A percentile compares a stretch with the other conserved stretches of the same genome.
Evolutionary conservation across 2,797 vertebrate genomes (phyloP).

Genomic region (Coilia nasus): DNA sequence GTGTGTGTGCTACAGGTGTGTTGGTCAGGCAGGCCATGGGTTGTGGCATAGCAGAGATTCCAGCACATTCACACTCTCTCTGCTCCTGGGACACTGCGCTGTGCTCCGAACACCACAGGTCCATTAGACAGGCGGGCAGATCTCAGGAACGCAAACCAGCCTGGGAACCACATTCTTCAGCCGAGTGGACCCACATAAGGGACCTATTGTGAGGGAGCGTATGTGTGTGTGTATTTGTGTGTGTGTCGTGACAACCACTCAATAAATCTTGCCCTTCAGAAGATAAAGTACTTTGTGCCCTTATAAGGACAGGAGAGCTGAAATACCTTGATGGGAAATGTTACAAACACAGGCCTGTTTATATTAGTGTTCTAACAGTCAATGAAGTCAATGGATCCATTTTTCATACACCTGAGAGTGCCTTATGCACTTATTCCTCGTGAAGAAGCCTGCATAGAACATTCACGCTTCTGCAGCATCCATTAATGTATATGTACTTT

Average conservation of each 20-base stretch:
- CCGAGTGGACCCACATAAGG: slow-evolving; percentile 44
- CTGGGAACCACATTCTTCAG: slow-evolving; percentile 51
- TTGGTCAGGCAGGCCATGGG: slow-evolving; percentile 29
- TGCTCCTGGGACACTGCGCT: neutral
- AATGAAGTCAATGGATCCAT: too few species aligned
- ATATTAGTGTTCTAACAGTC: too few species aligned
- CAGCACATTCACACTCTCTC: slow-evolving; percentile 20
- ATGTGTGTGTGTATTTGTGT: neutral
- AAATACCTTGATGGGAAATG: neutral
- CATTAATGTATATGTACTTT: too few species aligned
- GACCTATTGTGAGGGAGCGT: slow-evolving; percentile 40
- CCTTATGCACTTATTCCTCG: too few species aligned
- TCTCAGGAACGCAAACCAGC: slow-evolving; percentile 47
- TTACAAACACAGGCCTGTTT: too few species aligned
- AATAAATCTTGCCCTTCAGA: neutral
- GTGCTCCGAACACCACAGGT: slow-evolving; percentile 25
- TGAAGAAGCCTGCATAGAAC: too few species aligned
- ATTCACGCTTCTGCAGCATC: too few species aligned
- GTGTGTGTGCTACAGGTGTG: slow-evolving; percentile 43
- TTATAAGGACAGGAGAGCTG: neutral
- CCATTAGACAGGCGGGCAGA: slow-evolving; percentile 51
- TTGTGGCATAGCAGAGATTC: slow-evolving; percentile 34
- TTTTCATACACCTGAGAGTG: too few species aligned
- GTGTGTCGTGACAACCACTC: neutral
- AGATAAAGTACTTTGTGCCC: neutral